Percentiles rank a stretch among this genome's conserved stretches.
These are phyloP conservation scores for Drosophila hamatofila DNA, from an alignment of 2,888 invertebrate species.

Conservation along the genomic window DNA sequence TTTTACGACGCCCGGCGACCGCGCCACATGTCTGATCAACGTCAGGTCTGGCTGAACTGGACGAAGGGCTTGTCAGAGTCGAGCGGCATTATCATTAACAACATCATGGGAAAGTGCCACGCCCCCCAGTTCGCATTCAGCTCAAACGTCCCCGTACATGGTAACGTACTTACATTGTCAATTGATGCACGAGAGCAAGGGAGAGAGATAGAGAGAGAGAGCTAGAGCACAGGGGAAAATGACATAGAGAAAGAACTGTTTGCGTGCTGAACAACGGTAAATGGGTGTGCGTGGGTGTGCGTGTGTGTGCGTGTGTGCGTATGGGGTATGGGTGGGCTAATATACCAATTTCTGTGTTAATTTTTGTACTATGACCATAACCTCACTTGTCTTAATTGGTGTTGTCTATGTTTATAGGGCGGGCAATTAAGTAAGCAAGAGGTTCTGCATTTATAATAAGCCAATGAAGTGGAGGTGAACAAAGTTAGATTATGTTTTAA, in stretches of 20 bases:
- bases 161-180: conserved; percentile 57
- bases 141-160: conserved; percentile 4
- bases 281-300: not conserved
- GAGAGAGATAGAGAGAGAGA: not conserved
- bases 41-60: conserved; percentile 47
- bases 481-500: not conserved
- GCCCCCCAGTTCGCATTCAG: not conserved
- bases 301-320: not conserved
- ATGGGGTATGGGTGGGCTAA: conserved; percentile 36
- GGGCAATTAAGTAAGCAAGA: conserved; percentile 46
- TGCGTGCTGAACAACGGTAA: conserved; percentile 4
- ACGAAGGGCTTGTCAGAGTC: conserved; percentile 41
- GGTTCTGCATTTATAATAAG: not conserved
- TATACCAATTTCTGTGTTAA: conserved; percentile 76
- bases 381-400: conserved; percentile 64
- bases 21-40: conserved; percentile 75
- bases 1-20: conserved; percentile 69
- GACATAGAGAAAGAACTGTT: not conserved
- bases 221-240: not conserved
- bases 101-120: conserved; percentile 63
- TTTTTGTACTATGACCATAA: conserved; percentile 71
- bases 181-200: conserved; percentile 49
- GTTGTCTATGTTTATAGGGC: conserved; percentile 57
- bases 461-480: not conserved
- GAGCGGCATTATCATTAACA: conserved; percentile 73